Percentiles rank a stretch among this genome's conserved stretches.
Conservation (phyloP, 2,113 vertebrate species). For the Dermatemys mawii region DNA sequence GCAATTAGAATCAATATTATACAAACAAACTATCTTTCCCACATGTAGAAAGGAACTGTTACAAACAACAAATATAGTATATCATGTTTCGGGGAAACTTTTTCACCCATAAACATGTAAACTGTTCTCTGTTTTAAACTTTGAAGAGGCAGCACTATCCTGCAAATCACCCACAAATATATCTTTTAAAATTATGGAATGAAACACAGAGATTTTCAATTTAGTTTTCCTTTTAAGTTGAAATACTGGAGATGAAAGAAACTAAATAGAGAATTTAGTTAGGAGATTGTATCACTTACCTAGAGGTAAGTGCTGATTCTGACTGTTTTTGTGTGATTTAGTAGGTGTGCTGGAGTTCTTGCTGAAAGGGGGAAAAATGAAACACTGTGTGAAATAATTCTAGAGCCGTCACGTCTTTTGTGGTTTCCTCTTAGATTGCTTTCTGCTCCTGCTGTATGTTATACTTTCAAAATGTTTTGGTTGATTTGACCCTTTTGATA, state of each 20-base stretch:
- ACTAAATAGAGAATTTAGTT: background rate
- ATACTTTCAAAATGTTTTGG: background rate
- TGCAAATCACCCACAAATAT: background rate
- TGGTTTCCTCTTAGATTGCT: background rate
- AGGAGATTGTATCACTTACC: background rate
- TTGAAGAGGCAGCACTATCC: background rate
- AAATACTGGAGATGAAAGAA: background rate
- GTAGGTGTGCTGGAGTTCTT: background rate
- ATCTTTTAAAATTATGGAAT: background rate
- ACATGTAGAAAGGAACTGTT: background rate
- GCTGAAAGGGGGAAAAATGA: background rate
- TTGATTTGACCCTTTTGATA: conserved; percentile 34
- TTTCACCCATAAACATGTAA: background rate
- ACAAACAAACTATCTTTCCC: background rate
- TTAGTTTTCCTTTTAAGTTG: background rate
- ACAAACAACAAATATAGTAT: background rate
- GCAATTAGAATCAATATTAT: background rate
- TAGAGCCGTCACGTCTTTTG: background rate
- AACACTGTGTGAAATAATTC: background rate
- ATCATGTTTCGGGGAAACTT: background rate
- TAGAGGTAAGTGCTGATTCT: background rate
- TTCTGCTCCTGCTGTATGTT: background rate
- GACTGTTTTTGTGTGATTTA: background rate
- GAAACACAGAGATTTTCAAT: background rate
- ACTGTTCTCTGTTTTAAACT: background rate